A percentile compares a stretch with the other conserved stretches of the same genome.
Conservation (phyloP, 1,140 invertebrate species). For the Panulirus ornatus region DNA sequence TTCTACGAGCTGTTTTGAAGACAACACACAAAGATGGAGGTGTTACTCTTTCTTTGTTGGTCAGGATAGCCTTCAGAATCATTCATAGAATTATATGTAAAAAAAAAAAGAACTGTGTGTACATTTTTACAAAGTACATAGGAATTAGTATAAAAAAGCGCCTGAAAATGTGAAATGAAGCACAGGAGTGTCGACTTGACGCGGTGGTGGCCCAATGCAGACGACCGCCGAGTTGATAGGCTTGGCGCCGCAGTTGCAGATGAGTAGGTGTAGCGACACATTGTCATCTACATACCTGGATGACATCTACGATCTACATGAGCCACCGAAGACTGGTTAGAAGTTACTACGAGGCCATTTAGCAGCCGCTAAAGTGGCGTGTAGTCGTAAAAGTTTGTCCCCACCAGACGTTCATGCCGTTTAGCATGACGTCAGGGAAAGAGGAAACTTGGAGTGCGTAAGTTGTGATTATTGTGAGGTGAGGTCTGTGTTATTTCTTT, state of each 20-base stretch:
- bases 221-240: not conserved
- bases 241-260: not conserved
- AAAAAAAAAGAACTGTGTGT: no score
- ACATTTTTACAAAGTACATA: not conserved
- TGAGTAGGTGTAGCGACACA: not conserved
- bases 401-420: not conserved
- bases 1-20: not conserved
- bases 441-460: not conserved
- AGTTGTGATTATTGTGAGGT: not conserved
- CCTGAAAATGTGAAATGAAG: not conserved
- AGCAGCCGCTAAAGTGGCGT: slow-evolving; percentile 21
- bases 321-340: slow-evolving; percentile 46
- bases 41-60: not conserved
- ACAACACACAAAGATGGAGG: not conserved
- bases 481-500: not conserved
- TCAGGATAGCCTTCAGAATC: not conserved
- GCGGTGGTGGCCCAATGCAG: not conserved
- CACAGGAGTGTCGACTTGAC: not conserved
- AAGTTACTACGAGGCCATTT: slow-evolving; percentile 22
- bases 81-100: not conserved
- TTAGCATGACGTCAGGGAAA: not conserved
- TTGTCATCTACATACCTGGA: slow-evolving; percentile 20
- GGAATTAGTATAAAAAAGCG: slow-evolving; percentile 13
- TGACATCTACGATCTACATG: not conserved
- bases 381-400: not conserved